Evolutionary conservation across 2,797 vertebrate genomes (phyloP).

Genomic region (Diplodus sargus): DNA sequence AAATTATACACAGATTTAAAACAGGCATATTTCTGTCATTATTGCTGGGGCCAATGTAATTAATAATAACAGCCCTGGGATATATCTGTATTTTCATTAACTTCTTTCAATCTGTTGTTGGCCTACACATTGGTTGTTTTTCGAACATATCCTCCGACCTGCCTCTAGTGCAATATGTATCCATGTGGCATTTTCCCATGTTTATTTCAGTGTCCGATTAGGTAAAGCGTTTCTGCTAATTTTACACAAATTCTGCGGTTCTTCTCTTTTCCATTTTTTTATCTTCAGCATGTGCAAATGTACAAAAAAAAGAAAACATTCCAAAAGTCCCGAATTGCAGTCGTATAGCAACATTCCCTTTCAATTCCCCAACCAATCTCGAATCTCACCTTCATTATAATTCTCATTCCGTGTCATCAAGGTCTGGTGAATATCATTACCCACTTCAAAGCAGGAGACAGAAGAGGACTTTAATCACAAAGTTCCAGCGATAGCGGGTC

Average conservation of each 20-base stretch:
- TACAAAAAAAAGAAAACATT: neutral
- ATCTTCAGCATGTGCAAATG: neutral
- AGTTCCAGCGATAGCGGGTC: slow-evolving; percentile 29
- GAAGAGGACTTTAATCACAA: slow-evolving; percentile 63
- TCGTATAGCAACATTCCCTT: neutral
- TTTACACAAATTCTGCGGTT: neutral
- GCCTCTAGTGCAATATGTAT: too few species aligned
- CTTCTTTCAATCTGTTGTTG: neutral
- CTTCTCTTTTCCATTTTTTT: neutral
- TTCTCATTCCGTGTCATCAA: slow-evolving; percentile 47
- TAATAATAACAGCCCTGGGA: too few species aligned
- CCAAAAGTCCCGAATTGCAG: slow-evolving; percentile 10
- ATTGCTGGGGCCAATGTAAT: too few species aligned
- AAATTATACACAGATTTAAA: too few species aligned
- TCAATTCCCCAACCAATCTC: slow-evolving; percentile 46
- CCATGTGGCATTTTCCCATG: neutral
- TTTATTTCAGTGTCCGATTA: neutral
- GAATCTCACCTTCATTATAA: slow-evolving; percentile 59
- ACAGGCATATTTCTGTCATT: too few species aligned
- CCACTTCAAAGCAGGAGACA: slow-evolving; percentile 67
- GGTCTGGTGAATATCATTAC: slow-evolving; percentile 61
- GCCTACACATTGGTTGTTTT: too few species aligned
- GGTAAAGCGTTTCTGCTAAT: neutral
- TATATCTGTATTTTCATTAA: neutral
- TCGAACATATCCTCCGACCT: neutral